A percentile compares a stretch with the other conserved stretches of the same genome.
phyloP scores from a whole-genome alignment of 1,140 invertebrate genomes.

The Drosophila kohkoa region DNA sequence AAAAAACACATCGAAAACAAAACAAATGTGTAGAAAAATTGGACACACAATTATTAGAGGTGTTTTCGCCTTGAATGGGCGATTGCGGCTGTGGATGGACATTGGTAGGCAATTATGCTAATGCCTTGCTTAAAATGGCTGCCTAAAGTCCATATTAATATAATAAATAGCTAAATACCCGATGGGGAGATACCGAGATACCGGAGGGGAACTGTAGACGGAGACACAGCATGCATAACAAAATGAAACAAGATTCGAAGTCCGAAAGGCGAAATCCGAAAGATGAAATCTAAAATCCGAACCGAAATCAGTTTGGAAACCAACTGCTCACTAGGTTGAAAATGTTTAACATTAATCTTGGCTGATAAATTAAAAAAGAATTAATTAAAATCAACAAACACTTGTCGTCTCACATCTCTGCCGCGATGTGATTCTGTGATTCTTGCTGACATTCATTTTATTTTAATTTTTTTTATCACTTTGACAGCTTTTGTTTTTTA shows the following conservation, averaged over 20 bases:
- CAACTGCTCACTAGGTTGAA: slow-evolving; percentile 65
- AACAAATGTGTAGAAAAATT: slow-evolving; percentile 71
- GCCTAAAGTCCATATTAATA: slow-evolving; percentile 74
- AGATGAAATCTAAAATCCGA: slow-evolving; percentile 38
- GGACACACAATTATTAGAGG: slow-evolving; percentile 75
- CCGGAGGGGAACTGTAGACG: not conserved
- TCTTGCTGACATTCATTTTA: slow-evolving; percentile 38
- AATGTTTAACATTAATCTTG: slow-evolving; percentile 80
- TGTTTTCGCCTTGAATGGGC: slow-evolving; percentile 75
- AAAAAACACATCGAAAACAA: slow-evolving; percentile 36
- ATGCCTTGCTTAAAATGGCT: slow-evolving; percentile 71
- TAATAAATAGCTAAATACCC: slow-evolving; percentile 60
- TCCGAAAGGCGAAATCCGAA: slow-evolving; percentile 24
- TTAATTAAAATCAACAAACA: slow-evolving; percentile 75
- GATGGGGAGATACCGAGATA: not conserved
- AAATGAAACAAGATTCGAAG: slow-evolving; percentile 40
- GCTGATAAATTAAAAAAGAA: slow-evolving; percentile 80
- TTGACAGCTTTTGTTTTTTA: slow-evolving; percentile 48
- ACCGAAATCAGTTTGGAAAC: slow-evolving; percentile 59
- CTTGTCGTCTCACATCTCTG: slow-evolving; percentile 46
- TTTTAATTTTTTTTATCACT: slow-evolving; percentile 63
- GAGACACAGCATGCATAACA: not conserved
- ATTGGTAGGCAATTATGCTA: slow-evolving; percentile 77
- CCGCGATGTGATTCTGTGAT: slow-evolving; percentile 17
- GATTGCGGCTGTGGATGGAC: slow-evolving; percentile 49